Percentiles rank a stretch among this genome's conserved stretches.
Evolutionary conservation across 2,888 invertebrate species (phyloP).

Genomic region (Lycaena phlaeas): DNA sequence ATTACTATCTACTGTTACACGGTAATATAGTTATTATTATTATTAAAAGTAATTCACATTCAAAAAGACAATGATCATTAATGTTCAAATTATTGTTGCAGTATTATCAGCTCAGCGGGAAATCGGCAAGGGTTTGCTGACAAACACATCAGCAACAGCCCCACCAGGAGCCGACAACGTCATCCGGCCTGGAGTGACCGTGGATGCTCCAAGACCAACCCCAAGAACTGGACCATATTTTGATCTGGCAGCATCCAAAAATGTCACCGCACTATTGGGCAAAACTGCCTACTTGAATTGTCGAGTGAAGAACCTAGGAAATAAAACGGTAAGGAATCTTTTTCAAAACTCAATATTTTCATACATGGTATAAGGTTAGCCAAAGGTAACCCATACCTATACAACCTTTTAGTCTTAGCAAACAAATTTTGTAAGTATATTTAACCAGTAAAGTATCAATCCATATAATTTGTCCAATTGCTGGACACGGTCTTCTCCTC

Average conservation of each 20-base stretch:
- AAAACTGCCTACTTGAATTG: conserved; percentile 93
- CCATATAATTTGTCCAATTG: no score
- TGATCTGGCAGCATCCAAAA: conserved; percentile 81
- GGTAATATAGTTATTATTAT: no score
- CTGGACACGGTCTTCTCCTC: no score
- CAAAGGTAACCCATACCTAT: no score
- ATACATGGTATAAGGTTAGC: no score
- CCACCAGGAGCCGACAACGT: conserved; percentile 71
- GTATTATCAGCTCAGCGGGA: conserved; percentile 66
- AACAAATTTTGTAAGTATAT: no score
- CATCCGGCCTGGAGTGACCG: conserved; percentile 44
- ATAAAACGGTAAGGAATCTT: conserved; percentile 86
- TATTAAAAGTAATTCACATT: no score
- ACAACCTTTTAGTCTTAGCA: no score
- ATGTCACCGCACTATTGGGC: conserved; percentile 86
- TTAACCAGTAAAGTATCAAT: no score
- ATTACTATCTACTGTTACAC: no score
- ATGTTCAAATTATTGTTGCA: conserved; percentile 28
- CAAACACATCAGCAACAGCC: conserved; percentile 52
- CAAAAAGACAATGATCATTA: no score
- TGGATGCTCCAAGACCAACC: conserved; percentile 56
- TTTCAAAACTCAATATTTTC: no score
- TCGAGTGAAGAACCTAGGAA: conserved; percentile 90
- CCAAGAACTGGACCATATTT: conserved; percentile 81
- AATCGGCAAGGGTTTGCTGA: conserved; percentile 47